Conservation (phyloP, 2,888 invertebrate genomes). For the Rhynchonema sp. region DNA sequence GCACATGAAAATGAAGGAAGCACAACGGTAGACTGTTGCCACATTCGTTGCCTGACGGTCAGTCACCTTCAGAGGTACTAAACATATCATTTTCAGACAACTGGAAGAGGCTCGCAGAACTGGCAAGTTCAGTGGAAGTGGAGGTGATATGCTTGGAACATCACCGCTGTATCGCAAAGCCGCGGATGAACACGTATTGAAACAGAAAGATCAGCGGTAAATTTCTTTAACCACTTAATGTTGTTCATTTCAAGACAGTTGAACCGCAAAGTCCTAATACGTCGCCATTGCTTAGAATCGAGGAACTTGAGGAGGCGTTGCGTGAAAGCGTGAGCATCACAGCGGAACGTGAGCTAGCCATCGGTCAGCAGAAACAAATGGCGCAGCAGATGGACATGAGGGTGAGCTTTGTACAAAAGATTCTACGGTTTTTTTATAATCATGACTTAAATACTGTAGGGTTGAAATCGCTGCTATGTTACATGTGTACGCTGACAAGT, state of each 20-base stretch:
- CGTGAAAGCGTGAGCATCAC: constrained; percentile 49
- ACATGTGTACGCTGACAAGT: neutral
- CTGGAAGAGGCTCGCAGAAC: neutral
- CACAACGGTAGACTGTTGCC: neutral
- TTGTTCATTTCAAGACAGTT: too few relatives aligned
- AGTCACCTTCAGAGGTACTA: too few relatives aligned
- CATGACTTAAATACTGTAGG: too few relatives aligned
- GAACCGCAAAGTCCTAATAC: too few relatives aligned
- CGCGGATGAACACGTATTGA: neutral
- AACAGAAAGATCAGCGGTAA: neutral
- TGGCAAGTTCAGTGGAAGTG: neutral
- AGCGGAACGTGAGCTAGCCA: constrained; percentile 36
- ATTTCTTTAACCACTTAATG: too few relatives aligned
- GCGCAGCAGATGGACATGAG: neutral
- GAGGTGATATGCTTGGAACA: neutral
- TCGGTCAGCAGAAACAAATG: constrained; percentile 33
- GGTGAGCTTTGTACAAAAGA: neutral
- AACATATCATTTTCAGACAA: too few relatives aligned
- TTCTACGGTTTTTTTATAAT: neutral
- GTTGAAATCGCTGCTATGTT: too few relatives aligned
- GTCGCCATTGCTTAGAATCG: constrained; percentile 36
- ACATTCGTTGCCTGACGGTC: too few relatives aligned
- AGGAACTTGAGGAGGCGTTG: constrained; percentile 61
- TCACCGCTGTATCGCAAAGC: neutral
- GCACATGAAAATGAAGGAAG: constrained; percentile 26